phyloP scores from a whole-genome alignment of 2,113 vertebrate genomes.

The Isurus oxyrinchus region DNA sequence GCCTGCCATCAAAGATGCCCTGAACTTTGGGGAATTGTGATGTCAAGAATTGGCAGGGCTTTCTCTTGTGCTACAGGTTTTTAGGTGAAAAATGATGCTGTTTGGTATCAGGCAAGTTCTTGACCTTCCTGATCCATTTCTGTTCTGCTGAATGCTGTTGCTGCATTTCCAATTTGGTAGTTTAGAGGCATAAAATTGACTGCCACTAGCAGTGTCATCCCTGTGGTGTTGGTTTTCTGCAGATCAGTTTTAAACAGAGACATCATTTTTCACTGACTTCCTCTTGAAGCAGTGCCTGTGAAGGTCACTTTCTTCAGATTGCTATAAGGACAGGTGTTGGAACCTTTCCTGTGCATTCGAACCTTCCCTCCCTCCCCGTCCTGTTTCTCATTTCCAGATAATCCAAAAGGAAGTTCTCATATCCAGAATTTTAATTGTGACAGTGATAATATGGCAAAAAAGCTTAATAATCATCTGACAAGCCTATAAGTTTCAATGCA shows the following conservation, averaged over 20 bases:
- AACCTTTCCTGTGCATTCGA: neutral
- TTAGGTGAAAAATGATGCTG: neutral
- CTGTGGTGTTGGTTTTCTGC: neutral
- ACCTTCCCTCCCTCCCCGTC: neutral
- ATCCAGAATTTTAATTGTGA: neutral
- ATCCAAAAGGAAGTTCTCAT: neutral
- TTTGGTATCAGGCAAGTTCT: neutral
- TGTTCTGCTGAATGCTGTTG: neutral
- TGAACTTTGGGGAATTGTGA: neutral
- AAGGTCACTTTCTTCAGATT: neutral
- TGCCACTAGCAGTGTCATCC: neutral
- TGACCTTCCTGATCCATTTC: neutral
- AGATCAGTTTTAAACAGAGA: neutral
- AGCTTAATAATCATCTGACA: neutral
- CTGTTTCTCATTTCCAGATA: neutral
- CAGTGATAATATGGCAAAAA: neutral
- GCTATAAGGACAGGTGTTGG: neutral
- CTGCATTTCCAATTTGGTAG: neutral
- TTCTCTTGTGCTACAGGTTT: neutral
- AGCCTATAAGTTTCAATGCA: neutral
- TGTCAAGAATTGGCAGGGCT: neutral
- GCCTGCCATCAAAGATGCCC: too few species aligned
- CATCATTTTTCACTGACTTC: neutral
- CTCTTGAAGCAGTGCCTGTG: neutral
- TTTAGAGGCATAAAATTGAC: neutral